Evolutionary conservation across 2,113 vertebrate species (phyloP).

Genomic region (Callorhinus ursinus): DNA sequence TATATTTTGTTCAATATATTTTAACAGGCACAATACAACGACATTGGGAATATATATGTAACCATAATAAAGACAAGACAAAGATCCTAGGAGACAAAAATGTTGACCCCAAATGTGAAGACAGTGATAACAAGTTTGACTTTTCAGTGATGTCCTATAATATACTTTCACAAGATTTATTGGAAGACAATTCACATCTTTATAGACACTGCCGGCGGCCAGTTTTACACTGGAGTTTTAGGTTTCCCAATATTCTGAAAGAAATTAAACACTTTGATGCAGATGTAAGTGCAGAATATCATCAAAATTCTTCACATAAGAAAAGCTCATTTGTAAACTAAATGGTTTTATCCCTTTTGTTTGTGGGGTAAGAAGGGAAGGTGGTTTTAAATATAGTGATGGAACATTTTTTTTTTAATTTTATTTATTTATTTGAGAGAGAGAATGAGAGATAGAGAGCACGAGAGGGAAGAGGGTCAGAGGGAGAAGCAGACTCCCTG

Average conservation of each 20-base stretch:
- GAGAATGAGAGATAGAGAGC: too few species aligned
- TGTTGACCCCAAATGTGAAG: constrained; percentile 71
- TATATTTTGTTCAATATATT: constrained; percentile 71
- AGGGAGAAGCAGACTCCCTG: too few species aligned
- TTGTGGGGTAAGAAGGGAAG: neutral
- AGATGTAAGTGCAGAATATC: constrained; percentile 91
- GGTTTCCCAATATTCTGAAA: constrained; percentile 92
- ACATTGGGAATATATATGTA: constrained; percentile 90
- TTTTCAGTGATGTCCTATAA: constrained; percentile 98
- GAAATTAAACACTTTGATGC: constrained; percentile 92
- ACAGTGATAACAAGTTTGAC: constrained; percentile 86
- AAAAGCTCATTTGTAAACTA: neutral
- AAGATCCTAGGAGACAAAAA: constrained; percentile 69
- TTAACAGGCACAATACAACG: constrained; percentile 87
- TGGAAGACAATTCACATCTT: constrained; percentile 93
- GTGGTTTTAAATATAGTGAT: neutral
- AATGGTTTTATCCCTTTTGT: neutral
- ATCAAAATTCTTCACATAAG: neutral
- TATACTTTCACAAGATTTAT: constrained; percentile 95
- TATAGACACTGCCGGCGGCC: constrained; percentile 92
- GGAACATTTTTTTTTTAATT: too few species aligned
- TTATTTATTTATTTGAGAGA: too few species aligned
- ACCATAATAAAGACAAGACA: constrained; percentile 77
- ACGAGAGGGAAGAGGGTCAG: too few species aligned
- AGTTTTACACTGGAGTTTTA: constrained; percentile 90